Base-by-base conservation (phyloP, 2,797 vertebrate genomes). In the Thunnus albacares region DNA sequence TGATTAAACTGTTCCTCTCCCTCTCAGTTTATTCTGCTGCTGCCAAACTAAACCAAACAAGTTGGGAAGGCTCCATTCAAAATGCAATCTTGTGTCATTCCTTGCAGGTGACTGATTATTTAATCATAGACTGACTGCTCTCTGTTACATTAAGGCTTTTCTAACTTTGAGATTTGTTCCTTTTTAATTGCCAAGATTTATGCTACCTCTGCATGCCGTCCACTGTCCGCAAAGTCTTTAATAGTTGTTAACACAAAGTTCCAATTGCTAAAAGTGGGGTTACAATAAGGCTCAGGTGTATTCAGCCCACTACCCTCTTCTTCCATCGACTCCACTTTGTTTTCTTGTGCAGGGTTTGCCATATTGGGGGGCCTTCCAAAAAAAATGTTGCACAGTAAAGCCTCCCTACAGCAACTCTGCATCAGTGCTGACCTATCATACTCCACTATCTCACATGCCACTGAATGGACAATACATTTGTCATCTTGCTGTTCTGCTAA, bases 1-100 rank as follows among this genome's bases (percentile, higher is more conserved):
- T 26, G 33, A 63, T 58, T 41, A 70, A 80, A 56, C 57, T 20
- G 15, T 66, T 66, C 41, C 45, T 26, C 51, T 33, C 35, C 4
- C 49, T 59, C 49, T 20, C 65, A 75, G 52, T 33, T 65, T 33
- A 22, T 18, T 22, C 43, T 56, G 28, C 62, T 56, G 47, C 28
- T 55, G 20, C 35, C 56, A 59, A 60, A 55, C 45, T 4, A 33
- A 65, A 52, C 18, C 14, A 56, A 43, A 58, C 22, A 1, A 17
- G 22, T 43, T 28, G 7, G 13, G 22, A 18, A 13, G 4, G 5
- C 14, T 35, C 13, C 11, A 30, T 43, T 45, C 24, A 70, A 22
- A 41, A 15, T 69, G 66, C 13, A 33, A 15, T 35, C 51, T 35
- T 33, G 33, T 66, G 11, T 49, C 18, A 28, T 30, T 64, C 26